A percentile compares a stretch with the other conserved stretches of the same genome.
Conservation (phyloP, 2,888 invertebrate species). For the Eupithecia tripunctaria region DNA sequence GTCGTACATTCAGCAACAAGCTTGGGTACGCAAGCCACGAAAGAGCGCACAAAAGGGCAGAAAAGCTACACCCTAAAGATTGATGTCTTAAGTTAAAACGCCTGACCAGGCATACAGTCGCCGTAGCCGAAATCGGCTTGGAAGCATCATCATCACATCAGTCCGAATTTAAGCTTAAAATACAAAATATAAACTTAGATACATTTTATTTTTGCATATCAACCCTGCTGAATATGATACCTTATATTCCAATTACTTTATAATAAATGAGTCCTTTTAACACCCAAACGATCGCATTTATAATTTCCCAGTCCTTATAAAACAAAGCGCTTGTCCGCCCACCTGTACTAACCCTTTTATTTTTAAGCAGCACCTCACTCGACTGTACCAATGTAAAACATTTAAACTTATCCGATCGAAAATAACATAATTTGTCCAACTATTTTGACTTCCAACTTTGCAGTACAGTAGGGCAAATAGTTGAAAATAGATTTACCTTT, state of each 20-base stretch:
- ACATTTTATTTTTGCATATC: not conserved
- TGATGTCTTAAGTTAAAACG: too few relatives aligned
- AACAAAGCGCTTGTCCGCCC: constrained; percentile 50
- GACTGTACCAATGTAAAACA: constrained; percentile 74
- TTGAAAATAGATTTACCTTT: not conserved
- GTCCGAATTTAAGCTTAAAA: too few relatives aligned
- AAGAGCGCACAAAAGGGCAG: too few relatives aligned
- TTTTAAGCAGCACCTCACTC: constrained; percentile 76
- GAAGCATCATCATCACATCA: too few relatives aligned
- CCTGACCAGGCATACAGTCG: too few relatives aligned
- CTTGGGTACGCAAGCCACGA: too few relatives aligned
- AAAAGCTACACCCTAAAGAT: too few relatives aligned
- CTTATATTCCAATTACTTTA: constrained; percentile 8
- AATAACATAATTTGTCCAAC: constrained; percentile 77
- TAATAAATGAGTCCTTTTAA: not conserved
- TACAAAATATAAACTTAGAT: too few relatives aligned
- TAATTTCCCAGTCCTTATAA: not conserved
- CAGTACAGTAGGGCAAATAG: not conserved
- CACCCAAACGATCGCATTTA: not conserved
- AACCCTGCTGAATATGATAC: not conserved
- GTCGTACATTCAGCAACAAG: too few relatives aligned
- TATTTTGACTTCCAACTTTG: constrained; percentile 48
- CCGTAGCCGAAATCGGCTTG: too few relatives aligned
- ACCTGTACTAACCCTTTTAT: constrained; percentile 75
- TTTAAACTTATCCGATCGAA: constrained; percentile 61